Evolutionary conservation across 2,888 invertebrate species (phyloP), one percentile per base, ranked within the genome.

Genomic region (Cyclophora punctaria): DNA sequence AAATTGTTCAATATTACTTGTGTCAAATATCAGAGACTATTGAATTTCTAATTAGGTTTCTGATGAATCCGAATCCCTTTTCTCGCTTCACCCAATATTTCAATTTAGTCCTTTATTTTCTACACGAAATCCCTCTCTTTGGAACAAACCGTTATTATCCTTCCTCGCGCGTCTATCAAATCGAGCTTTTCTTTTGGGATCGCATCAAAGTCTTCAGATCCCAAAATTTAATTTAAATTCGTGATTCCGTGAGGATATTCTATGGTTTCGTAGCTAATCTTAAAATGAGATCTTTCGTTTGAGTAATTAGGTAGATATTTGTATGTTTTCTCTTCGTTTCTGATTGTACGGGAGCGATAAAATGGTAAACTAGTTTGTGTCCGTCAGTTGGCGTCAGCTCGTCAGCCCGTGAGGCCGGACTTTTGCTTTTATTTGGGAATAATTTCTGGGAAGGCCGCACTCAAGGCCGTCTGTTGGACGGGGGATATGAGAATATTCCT

Each of bases 381-480:
- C 58, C 58, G 58, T 61, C 66, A 20, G 20, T 20, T 20, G 20
- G 67, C 72, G 70, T 73, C 69, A 67, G 66, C 33, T 34, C 44
- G 44, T 74, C 70, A 69, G 67, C 67, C 60, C 60, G 62, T 64
- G 62, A 66, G 65, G 56, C 55, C 52, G 62, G 20, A 59, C 60
- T 74, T 77, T 81, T 78, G 63, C 74, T 79, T 78, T 80, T 76
- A 72, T 80, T 81, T 71, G 66, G 67, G 66, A 68, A 63, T 69
- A 69, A 67, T 58, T 82, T 82, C 78, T 74, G 71, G 71, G 81
- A 85, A 85, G 84, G 84, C 78, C 79, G 76, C 58, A 54, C 52
- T 59, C 83, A 85, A 86, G 84, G 83, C 78, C 82, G 76, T 64
- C 65, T 55, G 52, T 41, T 51, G 52, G 60, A 59, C 64, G 63